A percentile compares a stretch with the other conserved stretches of the same genome.
phyloP scores from a whole-genome alignment of 2,888 invertebrate genomes.

The Protophormia terraenovae region DNA sequence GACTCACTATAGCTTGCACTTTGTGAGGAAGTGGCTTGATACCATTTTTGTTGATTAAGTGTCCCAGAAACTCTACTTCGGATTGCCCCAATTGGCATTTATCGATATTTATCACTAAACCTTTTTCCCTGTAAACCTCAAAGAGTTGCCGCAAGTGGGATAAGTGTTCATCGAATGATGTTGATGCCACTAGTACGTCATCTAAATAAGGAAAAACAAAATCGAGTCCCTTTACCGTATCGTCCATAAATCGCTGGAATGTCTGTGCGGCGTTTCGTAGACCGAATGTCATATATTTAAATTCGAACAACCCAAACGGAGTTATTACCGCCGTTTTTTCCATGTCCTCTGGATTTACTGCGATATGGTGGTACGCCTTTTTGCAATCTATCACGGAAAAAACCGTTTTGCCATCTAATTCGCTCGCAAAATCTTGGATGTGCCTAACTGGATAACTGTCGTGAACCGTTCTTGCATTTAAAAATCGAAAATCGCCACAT shows the following conservation, averaged over 20 bases:
- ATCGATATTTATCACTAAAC: constrained; percentile 29
- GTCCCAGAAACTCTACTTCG: constrained; percentile 40
- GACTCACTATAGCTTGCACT: not conserved
- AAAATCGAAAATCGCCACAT: constrained; percentile 71
- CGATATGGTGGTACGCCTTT: constrained; percentile 41
- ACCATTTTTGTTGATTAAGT: not conserved
- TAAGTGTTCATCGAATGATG: constrained; percentile 16
- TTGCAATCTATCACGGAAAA: constrained; percentile 45
- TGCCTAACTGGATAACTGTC: constrained; percentile 76
- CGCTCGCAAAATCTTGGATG: constrained; percentile 71
- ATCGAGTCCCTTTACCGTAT: constrained; percentile 5
- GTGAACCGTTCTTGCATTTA: constrained; percentile 74
- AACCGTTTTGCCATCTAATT: constrained; percentile 24
- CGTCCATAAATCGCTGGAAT: constrained; percentile 41
- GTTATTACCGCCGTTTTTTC: constrained; percentile 50
- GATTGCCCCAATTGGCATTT: constrained; percentile 34
- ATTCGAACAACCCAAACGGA: constrained; percentile 54
- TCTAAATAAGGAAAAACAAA: constrained; percentile 51
- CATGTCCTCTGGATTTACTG: constrained; percentile 10
- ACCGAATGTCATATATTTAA: constrained; percentile 49
- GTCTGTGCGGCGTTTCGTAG: constrained; percentile 50
- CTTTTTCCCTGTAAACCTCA: constrained; percentile 2
- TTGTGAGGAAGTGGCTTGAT: not conserved
- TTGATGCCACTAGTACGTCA: constrained; percentile 20
- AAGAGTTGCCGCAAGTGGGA: constrained; percentile 18